These are phyloP conservation scores for Laothoe populi DNA, from an alignment of 2,888 invertebrate species.

Conservation along the genomic window DNA sequence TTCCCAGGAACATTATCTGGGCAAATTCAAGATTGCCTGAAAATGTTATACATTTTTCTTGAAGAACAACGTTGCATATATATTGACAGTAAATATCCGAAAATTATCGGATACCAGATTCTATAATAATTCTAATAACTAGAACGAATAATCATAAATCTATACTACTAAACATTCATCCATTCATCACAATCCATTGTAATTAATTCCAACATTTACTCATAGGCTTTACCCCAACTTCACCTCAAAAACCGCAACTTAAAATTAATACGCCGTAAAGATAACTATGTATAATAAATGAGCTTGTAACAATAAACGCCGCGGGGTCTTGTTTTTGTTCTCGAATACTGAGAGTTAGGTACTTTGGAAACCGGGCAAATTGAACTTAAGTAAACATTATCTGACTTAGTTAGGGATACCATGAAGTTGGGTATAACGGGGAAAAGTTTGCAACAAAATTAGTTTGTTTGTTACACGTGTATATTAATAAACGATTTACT, in stretches of 20 bases:
- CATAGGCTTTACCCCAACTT: constrained; percentile 42
- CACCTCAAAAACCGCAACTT: constrained; percentile 56
- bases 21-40: no score
- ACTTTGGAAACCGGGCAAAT: constrained; percentile 47
- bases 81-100: no score
- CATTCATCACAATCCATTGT: background rate
- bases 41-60: no score
- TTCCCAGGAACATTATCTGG: no score
- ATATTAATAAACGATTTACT: constrained; percentile 2
- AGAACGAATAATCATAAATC: no score
- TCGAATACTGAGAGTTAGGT: constrained; percentile 49
- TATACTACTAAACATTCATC: background rate
- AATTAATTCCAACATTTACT: background rate
- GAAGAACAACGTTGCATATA: no score
- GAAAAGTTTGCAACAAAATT: background rate
- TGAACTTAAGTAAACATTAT: constrained; percentile 60
- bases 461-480: constrained; percentile 14
- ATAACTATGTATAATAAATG: constrained; percentile 61
- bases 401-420: constrained; percentile 46
- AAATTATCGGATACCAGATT: no score
- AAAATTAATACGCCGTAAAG: constrained; percentile 60
- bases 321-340: constrained; percentile 69
- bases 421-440: background rate
- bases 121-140: no score
- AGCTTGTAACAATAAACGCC: constrained; percentile 69